Percentiles rank a stretch among this genome's conserved stretches.
Conservation (phyloP, 35 echinoderm and acorn worm species). For the Heliocidaris tuberculata region DNA sequence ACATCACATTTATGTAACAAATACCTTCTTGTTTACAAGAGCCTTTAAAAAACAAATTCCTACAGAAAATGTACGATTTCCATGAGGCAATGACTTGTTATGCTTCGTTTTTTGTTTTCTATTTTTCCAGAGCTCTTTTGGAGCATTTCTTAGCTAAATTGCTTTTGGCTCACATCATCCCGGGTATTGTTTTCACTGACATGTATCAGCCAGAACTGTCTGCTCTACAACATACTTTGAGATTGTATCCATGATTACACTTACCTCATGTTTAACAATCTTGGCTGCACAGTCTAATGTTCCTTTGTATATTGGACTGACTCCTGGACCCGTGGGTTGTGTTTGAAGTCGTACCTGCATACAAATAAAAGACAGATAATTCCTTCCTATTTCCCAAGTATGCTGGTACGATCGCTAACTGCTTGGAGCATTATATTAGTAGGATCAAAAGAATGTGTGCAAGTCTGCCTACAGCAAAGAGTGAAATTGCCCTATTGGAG, state of each 20-base stretch:
- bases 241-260: background rate
- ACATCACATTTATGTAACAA: no score
- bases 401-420: background rate
- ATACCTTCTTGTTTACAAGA: no score
- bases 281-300: conserved; percentile 90
- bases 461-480: background rate
- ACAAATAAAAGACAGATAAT: conserved; percentile 18
- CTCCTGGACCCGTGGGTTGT: conserved; percentile 68
- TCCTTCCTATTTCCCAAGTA: background rate
- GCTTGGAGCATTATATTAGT: background rate
- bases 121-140: no score
- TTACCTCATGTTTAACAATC: conserved; percentile 89
- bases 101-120: no score
- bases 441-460: background rate
- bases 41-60: no score
- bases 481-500: background rate
- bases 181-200: no score
- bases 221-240: no score
- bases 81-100: no score
- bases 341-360: conserved; percentile 92
- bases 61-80: no score
- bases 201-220: no score
- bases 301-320: conserved; percentile 73
- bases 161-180: no score
- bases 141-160: no score